phyloP scores from a whole-genome alignment of 2,888 invertebrate genomes.

The Caenorhabditis uteleia region DNA sequence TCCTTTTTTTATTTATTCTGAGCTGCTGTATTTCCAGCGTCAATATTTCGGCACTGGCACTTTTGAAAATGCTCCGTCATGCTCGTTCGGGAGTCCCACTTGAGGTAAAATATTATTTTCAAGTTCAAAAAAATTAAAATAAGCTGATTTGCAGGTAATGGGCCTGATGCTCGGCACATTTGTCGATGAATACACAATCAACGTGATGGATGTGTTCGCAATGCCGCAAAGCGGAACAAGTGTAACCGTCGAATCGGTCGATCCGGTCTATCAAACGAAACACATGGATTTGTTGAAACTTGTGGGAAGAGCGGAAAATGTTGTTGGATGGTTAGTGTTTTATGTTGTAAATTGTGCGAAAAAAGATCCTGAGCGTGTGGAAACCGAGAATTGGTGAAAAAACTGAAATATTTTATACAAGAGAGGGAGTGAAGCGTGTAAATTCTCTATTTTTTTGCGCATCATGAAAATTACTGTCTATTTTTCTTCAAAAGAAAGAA shows the following conservation, averaged over 20 bases:
- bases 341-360: too few species aligned
- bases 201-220: slow-evolving; percentile 98
- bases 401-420: too few species aligned
- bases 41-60: slow-evolving; percentile 86
- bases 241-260: slow-evolving; percentile 54
- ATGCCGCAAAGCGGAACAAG: slow-evolving; percentile 83
- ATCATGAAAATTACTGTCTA: too few species aligned
- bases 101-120: too few species aligned
- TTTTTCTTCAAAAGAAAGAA: too few species aligned
- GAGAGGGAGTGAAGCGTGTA: too few species aligned
- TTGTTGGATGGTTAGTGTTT: slow-evolving; percentile 60
- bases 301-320: slow-evolving; percentile 48
- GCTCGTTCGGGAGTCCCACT: slow-evolving; percentile 76
- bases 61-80: slow-evolving; percentile 97
- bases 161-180: slow-evolving; percentile 92
- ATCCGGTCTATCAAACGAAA: slow-evolving; percentile 55
- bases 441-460: too few species aligned
- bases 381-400: too few species aligned
- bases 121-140: too few species aligned
- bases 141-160: too few species aligned
- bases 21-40: slow-evolving; percentile 71
- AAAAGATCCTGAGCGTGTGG: too few species aligned
- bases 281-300: slow-evolving; percentile 47
- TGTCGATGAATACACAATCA: slow-evolving; percentile 99
- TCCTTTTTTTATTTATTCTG: too few species aligned